Conservation (phyloP, 1,140 invertebrate species). For the Ips nitidus region DNA sequence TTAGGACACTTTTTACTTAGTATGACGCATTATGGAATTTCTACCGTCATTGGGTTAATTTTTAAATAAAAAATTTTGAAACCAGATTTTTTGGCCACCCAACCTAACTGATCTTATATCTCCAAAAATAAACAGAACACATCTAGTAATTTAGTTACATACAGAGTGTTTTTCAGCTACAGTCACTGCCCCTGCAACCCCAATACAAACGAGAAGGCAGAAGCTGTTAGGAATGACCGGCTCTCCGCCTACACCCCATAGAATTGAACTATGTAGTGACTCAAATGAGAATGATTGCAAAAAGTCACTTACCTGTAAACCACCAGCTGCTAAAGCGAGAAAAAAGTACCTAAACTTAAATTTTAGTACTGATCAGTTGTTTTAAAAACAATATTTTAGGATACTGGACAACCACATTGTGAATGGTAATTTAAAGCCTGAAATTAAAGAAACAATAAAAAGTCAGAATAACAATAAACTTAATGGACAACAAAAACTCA, state of each 20-base stretch:
- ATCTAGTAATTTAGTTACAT: too few relatives aligned
- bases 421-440: conserved; percentile 12
- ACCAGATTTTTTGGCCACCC: too few relatives aligned
- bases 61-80: too few relatives aligned
- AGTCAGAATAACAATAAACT: conserved; percentile 21
- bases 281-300: conserved; percentile 31
- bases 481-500: conserved; percentile 32
- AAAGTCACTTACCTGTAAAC: conserved; percentile 20
- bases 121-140: too few relatives aligned
- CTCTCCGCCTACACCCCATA: conserved; percentile 44
- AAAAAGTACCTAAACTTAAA: conserved; percentile 35
- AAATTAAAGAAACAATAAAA: conserved; percentile 29
- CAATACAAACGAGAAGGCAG: conserved; percentile 33
- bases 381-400: background rate
- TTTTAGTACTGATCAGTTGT: conserved; percentile 3
- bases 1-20: too few relatives aligned
- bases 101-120: too few relatives aligned
- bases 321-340: conserved; percentile 35
- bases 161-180: conserved; percentile 1
- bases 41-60: too few relatives aligned
- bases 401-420: conserved; percentile 16
- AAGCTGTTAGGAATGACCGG: conserved; percentile 16
- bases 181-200: conserved; percentile 23
- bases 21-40: too few relatives aligned
- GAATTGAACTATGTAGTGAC: conserved; percentile 45